Conservation (phyloP, 23 tunicate genomes). For the Styela clava region DNA sequence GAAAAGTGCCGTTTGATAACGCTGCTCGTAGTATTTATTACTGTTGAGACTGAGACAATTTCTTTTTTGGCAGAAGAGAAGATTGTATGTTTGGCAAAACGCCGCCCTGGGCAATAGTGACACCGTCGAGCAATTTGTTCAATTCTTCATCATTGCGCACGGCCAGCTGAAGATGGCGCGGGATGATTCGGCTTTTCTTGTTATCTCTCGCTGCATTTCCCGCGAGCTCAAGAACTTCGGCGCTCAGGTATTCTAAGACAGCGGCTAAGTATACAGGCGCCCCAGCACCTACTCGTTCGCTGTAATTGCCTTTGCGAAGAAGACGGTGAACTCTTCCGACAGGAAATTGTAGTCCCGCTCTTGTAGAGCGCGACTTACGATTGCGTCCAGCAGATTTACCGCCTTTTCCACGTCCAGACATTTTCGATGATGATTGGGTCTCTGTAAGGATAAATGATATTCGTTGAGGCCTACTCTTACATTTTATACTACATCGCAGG, state of each 20-base stretch:
- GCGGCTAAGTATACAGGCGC: slow-evolving; percentile 24
- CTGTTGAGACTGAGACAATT: not conserved
- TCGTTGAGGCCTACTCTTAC: not conserved
- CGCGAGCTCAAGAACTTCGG: slow-evolving; percentile 21
- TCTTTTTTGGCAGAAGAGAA: slow-evolving; percentile 31
- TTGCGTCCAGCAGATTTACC: slow-evolving; percentile 10
- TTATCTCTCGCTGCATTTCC: slow-evolving; percentile 27
- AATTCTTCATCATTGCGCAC: slow-evolving; percentile 16
- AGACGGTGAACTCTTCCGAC: slow-evolving; percentile 35
- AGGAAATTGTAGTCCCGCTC: slow-evolving; percentile 37
- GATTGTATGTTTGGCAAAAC: slow-evolving; percentile 29
- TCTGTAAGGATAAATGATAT: not conserved
- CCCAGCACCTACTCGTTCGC: slow-evolving; percentile 24
- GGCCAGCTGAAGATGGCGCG: slow-evolving; percentile 22
- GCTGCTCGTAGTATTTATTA: not conserved
- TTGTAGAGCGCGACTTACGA: slow-evolving; percentile 13
- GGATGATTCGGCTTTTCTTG: slow-evolving; percentile 23
- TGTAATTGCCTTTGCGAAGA: slow-evolving; percentile 30
- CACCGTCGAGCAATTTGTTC: slow-evolving; percentile 8
- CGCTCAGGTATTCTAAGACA: slow-evolving; percentile 19
- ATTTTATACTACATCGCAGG: not conserved
- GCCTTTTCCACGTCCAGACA: slow-evolving; percentile 14
- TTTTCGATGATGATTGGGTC: not conserved
- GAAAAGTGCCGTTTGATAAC: slow-evolving; percentile 15
- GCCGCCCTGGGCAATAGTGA: slow-evolving; percentile 32